Evolutionary conservation across 2,888 invertebrate species (phyloP).

Genomic region (Brachylomia viminalis): DNA sequence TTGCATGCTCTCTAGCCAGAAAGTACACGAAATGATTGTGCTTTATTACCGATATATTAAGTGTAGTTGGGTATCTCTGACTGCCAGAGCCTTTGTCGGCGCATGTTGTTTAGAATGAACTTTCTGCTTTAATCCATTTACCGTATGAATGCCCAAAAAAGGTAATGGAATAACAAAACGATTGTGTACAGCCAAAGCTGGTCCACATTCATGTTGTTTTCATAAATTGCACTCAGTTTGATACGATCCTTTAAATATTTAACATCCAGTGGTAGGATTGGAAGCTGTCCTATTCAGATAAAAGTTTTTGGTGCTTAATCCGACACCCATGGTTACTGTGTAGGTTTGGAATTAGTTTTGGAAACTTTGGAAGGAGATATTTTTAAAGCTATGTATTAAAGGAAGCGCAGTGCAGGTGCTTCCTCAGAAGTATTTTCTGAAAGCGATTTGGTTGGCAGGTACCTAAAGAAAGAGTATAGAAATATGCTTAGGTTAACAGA

Average conservation of each 20-base stretch:
- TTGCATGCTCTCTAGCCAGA: not conserved
- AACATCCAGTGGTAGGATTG: conserved; percentile 56
- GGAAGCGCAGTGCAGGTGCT: not conserved
- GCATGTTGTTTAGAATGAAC: conserved; percentile 8
- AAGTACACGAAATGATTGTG: not conserved
- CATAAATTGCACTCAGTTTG: conserved; percentile 77
- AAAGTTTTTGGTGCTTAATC: conserved; percentile 51
- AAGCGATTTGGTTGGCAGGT: not conserved
- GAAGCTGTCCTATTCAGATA: conserved; percentile 49
- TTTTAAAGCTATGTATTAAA: not conserved
- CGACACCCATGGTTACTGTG: not conserved
- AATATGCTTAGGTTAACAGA: not conserved
- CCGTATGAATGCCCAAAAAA: conserved; percentile 63
- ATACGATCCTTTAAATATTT: conserved; percentile 72
- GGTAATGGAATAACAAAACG: conserved; percentile 75
- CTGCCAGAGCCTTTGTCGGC: not conserved
- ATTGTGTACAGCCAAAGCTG: conserved; percentile 54
- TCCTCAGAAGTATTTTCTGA: not conserved
- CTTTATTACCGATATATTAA: not conserved
- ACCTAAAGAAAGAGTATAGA: not conserved
- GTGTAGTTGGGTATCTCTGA: not conserved
- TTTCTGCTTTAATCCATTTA: conserved; percentile 34
- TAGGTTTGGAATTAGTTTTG: conserved; percentile 4
- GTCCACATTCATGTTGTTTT: conserved; percentile 65
- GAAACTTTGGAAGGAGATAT: not conserved